Percentiles rank a stretch among this genome's conserved stretches.
Conservation (phyloP, 2,797 vertebrate genomes). For the Danio choprae region DNA sequence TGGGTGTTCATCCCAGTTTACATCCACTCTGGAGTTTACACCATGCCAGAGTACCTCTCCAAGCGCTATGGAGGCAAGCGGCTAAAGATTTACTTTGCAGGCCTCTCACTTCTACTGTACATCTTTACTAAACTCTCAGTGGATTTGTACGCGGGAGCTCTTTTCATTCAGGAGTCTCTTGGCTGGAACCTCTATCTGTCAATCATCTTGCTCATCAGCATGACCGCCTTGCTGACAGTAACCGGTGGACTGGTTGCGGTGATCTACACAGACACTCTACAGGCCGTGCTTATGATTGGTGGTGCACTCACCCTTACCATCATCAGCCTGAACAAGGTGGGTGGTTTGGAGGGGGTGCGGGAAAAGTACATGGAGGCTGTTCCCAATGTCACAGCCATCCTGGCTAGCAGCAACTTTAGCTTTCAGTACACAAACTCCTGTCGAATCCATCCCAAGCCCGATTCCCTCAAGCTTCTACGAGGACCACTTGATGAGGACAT, state of each 20-base stretch:
- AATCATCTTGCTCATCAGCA: constrained; percentile 91
- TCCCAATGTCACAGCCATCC: constrained; percentile 90
- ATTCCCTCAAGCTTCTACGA: constrained; percentile 89
- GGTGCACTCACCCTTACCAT: constrained; percentile 93
- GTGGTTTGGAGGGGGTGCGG: constrained; percentile 93
- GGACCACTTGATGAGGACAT: constrained; percentile 93
- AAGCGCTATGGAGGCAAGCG: constrained; percentile 95
- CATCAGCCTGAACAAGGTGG: constrained; percentile 90
- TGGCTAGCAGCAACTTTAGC: constrained; percentile 85
- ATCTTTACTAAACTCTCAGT: constrained; percentile 99
- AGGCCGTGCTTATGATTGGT: constrained; percentile 95
- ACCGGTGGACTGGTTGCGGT: constrained; percentile 96
- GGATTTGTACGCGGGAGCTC: constrained; percentile 96
- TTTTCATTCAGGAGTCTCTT: constrained; percentile 98
- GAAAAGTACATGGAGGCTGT: constrained; percentile 93
- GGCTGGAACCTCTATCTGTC: constrained; percentile 98
- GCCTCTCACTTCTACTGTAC: constrained; percentile 93
- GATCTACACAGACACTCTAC: constrained; percentile 96
- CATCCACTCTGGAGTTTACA: constrained; percentile 95
- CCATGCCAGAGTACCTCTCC: constrained; percentile 97
- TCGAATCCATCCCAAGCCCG: constrained; percentile 87
- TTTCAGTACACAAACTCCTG: constrained; percentile 88
- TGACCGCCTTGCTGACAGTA: constrained; percentile 94
- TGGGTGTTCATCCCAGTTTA: constrained; percentile 99
- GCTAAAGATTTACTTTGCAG: constrained; percentile 95